phyloP scores from a whole-genome alignment of 2,888 invertebrate species.

The Noctua janthe region DNA sequence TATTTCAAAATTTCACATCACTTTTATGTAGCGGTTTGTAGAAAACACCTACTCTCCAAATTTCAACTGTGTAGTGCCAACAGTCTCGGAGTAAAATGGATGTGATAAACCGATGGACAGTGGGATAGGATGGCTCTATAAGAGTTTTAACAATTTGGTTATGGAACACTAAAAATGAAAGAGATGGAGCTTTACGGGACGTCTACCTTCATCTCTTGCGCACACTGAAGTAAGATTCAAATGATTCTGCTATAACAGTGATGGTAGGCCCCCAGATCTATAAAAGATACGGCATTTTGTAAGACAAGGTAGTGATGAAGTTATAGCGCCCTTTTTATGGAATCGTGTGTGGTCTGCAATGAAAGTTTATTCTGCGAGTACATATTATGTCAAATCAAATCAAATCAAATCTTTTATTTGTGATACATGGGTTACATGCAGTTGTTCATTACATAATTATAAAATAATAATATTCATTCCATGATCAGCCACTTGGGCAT shows the following conservation, averaged over 20 bases:
- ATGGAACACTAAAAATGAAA: too few relatives aligned
- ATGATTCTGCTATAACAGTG: background rate
- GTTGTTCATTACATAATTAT: too few relatives aligned
- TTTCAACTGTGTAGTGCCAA: background rate
- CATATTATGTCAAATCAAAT: background rate
- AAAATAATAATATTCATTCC: too few relatives aligned
- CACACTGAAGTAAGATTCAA: background rate
- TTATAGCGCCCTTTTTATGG: constrained; percentile 34
- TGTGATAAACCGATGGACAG: background rate
- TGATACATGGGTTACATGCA: too few relatives aligned
- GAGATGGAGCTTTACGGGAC: too few relatives aligned
- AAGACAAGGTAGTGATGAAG: constrained; percentile 45
- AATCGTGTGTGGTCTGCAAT: constrained; percentile 39
- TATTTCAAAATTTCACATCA: background rate
- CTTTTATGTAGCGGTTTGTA: too few relatives aligned
- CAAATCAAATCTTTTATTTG: too few relatives aligned
- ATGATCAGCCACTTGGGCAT: too few relatives aligned
- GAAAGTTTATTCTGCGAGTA: constrained; percentile 10
- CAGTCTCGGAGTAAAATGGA: background rate
- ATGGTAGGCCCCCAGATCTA: background rate
- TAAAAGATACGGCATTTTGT: constrained; percentile 29
- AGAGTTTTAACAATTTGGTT: background rate
- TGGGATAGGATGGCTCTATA: background rate
- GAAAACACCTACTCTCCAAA: too few relatives aligned
- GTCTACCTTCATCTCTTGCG: too few relatives aligned